Conservation (phyloP, 2,113 vertebrate species). For the Sceloporus undulatus region DNA sequence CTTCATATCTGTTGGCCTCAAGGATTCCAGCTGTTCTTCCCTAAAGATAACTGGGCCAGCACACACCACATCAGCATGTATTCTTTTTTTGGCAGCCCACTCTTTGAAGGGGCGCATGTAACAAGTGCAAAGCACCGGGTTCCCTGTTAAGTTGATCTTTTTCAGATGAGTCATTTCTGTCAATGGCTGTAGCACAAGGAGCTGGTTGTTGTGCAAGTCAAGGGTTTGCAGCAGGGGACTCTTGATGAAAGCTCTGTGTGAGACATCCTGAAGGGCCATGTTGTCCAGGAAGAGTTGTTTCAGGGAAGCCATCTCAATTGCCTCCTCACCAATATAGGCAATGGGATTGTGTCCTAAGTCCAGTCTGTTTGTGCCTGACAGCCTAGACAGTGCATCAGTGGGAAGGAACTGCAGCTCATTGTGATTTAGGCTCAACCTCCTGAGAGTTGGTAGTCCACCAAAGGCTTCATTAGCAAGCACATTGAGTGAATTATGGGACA, state of each 20-base stretch:
- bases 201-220: conserved; percentile 90
- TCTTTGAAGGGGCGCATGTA: conserved; percentile 84
- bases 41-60: conserved; percentile 78
- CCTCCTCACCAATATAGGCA: conserved; percentile 88
- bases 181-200: conserved; percentile 84
- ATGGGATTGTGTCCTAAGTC: conserved; percentile 93
- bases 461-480: conserved; percentile 90
- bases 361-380: conserved; percentile 80
- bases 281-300: conserved; percentile 89
- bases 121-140: conserved; percentile 92
- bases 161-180: conserved; percentile 76
- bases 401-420: conserved; percentile 94
- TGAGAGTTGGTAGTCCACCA: conserved; percentile 86
- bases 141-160: conserved; percentile 84
- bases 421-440: conserved; percentile 90
- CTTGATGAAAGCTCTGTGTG: conserved; percentile 79
- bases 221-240: conserved; percentile 84
- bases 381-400: conserved; percentile 85
- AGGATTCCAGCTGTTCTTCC: conserved; percentile 83
- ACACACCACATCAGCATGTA: conserved; percentile 83
- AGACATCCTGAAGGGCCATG: conserved; percentile 89
- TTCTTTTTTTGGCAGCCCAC: conserved; percentile 80
- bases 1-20: conserved; percentile 83
- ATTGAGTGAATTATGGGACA: conserved; percentile 92
- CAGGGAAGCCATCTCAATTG: conserved; percentile 86